Percentiles rank a stretch among this genome's conserved stretches.
phyloP scores from a whole-genome alignment of 2,888 invertebrate species.

The Campopleginae sp. region DNA sequence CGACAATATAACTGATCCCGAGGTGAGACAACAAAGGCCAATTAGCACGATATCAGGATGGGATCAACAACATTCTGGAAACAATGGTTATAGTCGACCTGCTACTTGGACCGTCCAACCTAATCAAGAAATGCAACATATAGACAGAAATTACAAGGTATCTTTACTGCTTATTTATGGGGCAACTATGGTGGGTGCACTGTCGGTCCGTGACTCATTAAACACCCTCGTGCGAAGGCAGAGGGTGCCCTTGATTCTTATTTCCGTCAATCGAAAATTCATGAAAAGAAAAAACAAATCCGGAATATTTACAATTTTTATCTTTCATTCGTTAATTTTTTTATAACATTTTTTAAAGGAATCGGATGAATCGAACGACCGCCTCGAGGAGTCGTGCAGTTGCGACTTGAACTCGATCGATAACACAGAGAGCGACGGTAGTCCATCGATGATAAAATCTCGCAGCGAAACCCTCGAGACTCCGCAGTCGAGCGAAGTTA shows the following conservation, averaged over 20 bases:
- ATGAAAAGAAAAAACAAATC: background rate
- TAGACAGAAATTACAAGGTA: slow-evolving; percentile 79
- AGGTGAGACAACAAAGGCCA: slow-evolving; percentile 95
- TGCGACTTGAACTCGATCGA: slow-evolving; percentile 84
- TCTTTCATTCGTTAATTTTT: background rate
- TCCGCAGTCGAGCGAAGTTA: slow-evolving; percentile 84
- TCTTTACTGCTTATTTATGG: slow-evolving; percentile 68
- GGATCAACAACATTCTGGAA: slow-evolving; percentile 88
- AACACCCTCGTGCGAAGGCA: background rate
- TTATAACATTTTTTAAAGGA: slow-evolving; percentile 73
- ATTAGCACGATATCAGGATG: slow-evolving; percentile 98
- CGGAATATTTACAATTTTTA: background rate
- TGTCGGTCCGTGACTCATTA: background rate
- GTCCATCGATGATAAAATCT: slow-evolving; percentile 84
- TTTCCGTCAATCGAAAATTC: background rate
- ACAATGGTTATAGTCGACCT: slow-evolving; percentile 81
- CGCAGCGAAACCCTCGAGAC: slow-evolving; percentile 81
- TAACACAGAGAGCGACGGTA: slow-evolving; percentile 84
- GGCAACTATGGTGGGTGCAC: slow-evolving; percentile 69
- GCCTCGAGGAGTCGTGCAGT: slow-evolving; percentile 82
- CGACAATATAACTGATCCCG: slow-evolving; percentile 97
- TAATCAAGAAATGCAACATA: slow-evolving; percentile 78
- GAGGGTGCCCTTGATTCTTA: no score
- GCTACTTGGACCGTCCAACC: slow-evolving; percentile 80
- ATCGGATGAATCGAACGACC: slow-evolving; percentile 81